These are phyloP conservation scores for Tichodroma muraria DNA, from an alignment of 2,113 vertebrate genomes.

Conservation along the genomic window DNA sequence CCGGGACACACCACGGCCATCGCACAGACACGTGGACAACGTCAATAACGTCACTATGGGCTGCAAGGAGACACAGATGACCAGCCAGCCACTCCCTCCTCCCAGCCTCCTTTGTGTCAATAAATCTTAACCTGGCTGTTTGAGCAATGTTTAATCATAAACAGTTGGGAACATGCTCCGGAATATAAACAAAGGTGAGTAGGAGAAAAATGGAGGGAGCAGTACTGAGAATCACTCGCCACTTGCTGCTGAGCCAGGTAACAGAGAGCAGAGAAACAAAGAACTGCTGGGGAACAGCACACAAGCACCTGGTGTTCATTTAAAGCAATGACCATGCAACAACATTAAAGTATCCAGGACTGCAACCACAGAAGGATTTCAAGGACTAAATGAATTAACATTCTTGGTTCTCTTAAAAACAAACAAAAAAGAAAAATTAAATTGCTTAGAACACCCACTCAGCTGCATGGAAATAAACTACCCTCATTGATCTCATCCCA, in stretches of 20 bases:
- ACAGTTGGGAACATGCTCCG: conserved; percentile 2
- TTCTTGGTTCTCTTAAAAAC: conserved; percentile 20
- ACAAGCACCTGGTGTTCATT: background rate
- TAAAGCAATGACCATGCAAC: background rate
- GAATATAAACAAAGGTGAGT: conserved; percentile 2
- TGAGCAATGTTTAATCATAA: conserved; percentile 64
- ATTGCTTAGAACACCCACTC: conserved; percentile 37
- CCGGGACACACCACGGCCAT: background rate
- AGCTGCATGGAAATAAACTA: conserved; percentile 37
- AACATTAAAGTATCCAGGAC: background rate
- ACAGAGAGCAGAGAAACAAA: background rate
- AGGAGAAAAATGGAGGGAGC: background rate
- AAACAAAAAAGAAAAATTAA: background rate
- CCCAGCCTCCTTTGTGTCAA: conserved; percentile 40
- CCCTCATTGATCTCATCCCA: conserved; percentile 34
- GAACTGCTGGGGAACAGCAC: background rate
- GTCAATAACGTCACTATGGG: background rate
- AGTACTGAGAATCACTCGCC: rapidly evolving
- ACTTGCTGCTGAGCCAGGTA: background rate
- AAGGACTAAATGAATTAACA: background rate
- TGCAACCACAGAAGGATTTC: background rate
- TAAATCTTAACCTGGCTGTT: conserved; percentile 23
- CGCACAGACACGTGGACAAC: background rate
- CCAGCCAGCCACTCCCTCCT: background rate
- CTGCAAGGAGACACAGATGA: background rate